Evolutionary conservation across 2,888 invertebrate genomes (phyloP).

Genomic region (Scaptomyza tumidula): DNA sequence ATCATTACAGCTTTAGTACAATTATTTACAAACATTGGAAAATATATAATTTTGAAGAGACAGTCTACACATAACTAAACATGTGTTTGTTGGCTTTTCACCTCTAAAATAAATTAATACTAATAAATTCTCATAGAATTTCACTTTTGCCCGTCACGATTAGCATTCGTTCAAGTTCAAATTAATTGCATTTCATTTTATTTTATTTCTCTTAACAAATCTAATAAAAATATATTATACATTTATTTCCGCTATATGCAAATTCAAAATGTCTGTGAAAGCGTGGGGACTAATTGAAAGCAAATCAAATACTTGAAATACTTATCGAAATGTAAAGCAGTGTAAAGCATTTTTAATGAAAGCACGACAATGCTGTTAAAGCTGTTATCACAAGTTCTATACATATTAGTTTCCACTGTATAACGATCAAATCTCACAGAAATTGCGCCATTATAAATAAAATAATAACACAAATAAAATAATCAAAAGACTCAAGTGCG

Average conservation of each 20-base stretch:
- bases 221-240: conserved; percentile 26
- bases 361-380: too few relatives aligned
- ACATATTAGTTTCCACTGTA: too few relatives aligned
- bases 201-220: conserved; percentile 26
- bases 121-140: conserved; percentile 59
- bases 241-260: conserved; percentile 58
- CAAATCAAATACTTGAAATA: conserved; percentile 5
- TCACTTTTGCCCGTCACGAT: conserved; percentile 50
- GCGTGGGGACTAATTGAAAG: conserved; percentile 9
- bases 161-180: conserved; percentile 63
- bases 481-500: too few relatives aligned
- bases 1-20: too few relatives aligned
- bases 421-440: too few relatives aligned
- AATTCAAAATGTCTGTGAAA: conserved; percentile 12
- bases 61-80: not conserved
- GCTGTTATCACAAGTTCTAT: too few relatives aligned
- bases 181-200: conserved; percentile 52
- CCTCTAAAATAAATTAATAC: conserved; percentile 55
- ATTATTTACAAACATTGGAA: not conserved
- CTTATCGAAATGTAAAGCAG: not conserved
- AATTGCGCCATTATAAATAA: too few relatives aligned
- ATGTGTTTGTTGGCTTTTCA: not conserved
- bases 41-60: not conserved
- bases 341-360: too few relatives aligned
- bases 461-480: too few relatives aligned